Evolutionary conservation across 2,888 invertebrate genomes (phyloP).

Genomic region (Bugula neritina): DNA sequence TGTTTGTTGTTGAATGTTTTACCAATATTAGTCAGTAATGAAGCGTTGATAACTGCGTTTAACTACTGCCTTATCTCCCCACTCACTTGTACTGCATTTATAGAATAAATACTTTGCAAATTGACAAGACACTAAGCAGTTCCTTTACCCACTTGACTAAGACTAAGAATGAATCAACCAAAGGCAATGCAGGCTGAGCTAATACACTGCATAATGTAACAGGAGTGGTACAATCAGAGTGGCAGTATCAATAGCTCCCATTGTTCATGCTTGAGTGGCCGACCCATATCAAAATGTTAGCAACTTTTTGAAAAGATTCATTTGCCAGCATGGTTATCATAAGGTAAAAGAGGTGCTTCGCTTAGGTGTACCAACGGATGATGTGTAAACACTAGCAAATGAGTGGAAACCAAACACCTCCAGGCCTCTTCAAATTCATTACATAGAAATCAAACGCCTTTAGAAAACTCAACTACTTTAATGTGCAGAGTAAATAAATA

Average conservation of each 20-base stretch:
- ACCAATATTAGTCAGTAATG: too few species aligned
- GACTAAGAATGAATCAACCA: too few species aligned
- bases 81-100: too few species aligned
- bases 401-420: neutral
- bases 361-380: neutral
- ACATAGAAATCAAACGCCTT: neutral
- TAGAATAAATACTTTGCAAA: too few species aligned
- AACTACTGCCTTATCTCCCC: too few species aligned
- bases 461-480: neutral
- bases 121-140: too few species aligned
- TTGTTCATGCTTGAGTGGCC: neutral
- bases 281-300: neutral
- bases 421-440: neutral
- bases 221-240: too few species aligned
- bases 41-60: too few species aligned
- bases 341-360: neutral
- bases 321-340: neutral
- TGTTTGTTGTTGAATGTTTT: too few species aligned
- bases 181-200: too few species aligned
- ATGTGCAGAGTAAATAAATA: neutral
- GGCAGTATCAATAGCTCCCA: neutral
- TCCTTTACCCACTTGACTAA: too few species aligned
- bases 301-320: neutral
- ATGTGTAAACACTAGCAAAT: neutral
- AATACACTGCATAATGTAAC: too few species aligned